These are phyloP conservation scores for Meteorus sp. DNA, from an alignment of 1,140 invertebrate species.

Conservation along the genomic window DNA sequence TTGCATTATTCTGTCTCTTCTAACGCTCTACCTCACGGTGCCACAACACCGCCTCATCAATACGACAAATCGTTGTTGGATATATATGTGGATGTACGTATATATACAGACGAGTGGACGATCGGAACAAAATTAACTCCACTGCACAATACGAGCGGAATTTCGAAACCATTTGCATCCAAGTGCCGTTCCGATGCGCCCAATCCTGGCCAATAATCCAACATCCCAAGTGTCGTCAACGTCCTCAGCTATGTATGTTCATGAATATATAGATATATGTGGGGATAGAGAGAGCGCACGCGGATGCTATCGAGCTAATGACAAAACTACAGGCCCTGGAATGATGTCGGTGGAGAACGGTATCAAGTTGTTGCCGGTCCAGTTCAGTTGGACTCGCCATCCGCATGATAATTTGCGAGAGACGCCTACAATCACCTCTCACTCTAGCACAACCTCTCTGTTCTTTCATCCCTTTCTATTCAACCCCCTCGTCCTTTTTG, in stretches of 20 bases:
- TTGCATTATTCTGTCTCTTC: too few relatives aligned
- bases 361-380: constrained; percentile 57
- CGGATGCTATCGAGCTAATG: constrained; percentile 57
- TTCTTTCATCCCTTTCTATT: constrained; percentile 27
- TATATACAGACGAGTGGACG: neutral
- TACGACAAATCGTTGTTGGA: too few relatives aligned
- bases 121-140: constrained; percentile 21
- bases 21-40: neutral
- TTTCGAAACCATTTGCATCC: constrained; percentile 46
- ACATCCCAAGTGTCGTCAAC: constrained; percentile 43
- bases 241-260: constrained; percentile 42
- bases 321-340: constrained; percentile 58
- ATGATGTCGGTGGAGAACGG: constrained; percentile 37
- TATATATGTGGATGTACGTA: too few relatives aligned
- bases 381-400: constrained; percentile 47
- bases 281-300: neutral
- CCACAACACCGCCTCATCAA: neutral
- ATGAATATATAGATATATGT: constrained; percentile 18
- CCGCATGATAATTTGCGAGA: constrained; percentile 58
- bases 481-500: constrained; percentile 30
- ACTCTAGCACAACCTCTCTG: constrained; percentile 6
- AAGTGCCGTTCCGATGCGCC: constrained; percentile 47
- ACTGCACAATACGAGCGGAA: constrained; percentile 27
- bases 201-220: constrained; percentile 59
- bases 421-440: constrained; percentile 28